These are phyloP conservation scores for Aphidoletes aphidimyza DNA, from an alignment of 2,888 invertebrate genomes.

Conservation along the genomic window DNA sequence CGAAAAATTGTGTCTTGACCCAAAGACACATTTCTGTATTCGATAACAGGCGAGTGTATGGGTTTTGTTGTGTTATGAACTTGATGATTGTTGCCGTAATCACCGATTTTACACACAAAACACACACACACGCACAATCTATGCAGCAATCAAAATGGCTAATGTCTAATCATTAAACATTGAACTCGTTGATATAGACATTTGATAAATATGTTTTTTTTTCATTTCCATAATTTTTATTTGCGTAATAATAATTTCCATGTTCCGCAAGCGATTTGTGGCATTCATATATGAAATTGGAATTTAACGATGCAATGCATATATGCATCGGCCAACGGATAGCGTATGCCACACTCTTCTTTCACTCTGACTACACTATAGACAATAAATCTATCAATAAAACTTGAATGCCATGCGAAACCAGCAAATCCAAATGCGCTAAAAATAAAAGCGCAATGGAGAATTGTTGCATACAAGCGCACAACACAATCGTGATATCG, in stretches of 20 bases:
- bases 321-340: too few relatives aligned
- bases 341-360: too few relatives aligned
- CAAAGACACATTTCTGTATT: not conserved
- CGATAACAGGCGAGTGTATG: not conserved
- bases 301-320: too few relatives aligned
- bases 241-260: not conserved
- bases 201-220: slow-evolving; percentile 4
- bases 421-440: not conserved
- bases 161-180: not conserved
- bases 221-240: too few relatives aligned
- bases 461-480: not conserved
- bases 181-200: slow-evolving; percentile 35
- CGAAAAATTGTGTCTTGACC: too few relatives aligned
- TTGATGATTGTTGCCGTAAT: too few relatives aligned
- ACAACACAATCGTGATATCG: not conserved
- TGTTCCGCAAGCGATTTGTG: too few relatives aligned
- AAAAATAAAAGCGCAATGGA: not conserved
- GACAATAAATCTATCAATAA: too few relatives aligned
- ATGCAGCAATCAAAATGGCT: not conserved
- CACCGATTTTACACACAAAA: too few relatives aligned
- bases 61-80: not conserved
- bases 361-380: too few relatives aligned
- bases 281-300: too few relatives aligned
- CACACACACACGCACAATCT: not conserved
- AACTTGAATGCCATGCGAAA: too few relatives aligned